Evolutionary conservation across 2,888 invertebrate species (phyloP).

Genomic region (Deroplatys truncata): DNA sequence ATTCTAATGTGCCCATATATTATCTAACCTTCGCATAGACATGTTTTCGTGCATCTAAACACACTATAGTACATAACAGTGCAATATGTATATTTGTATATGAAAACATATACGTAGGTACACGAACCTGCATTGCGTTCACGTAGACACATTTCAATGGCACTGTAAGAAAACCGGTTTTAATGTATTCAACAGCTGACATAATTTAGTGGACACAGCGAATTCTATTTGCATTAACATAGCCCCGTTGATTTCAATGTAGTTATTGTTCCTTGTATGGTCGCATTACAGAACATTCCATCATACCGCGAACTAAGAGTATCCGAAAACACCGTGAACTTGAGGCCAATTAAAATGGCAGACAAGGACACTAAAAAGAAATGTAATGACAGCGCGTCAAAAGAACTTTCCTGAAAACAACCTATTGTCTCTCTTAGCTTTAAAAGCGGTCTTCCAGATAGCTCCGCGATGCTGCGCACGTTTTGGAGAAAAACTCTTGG

Average conservation of each 20-base stretch:
- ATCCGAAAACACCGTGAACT: background rate
- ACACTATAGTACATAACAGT: background rate
- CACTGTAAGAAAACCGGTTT: background rate
- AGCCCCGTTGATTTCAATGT: background rate
- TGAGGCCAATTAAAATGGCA: background rate
- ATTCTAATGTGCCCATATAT: background rate
- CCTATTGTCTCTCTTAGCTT: background rate
- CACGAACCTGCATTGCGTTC: background rate
- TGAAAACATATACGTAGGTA: background rate
- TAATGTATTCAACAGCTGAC: background rate
- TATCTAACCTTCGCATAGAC: too few relatives aligned
- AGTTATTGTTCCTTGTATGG: background rate
- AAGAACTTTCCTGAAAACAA: background rate
- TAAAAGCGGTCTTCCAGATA: background rate
- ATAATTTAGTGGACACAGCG: background rate
- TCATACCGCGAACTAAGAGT: background rate
- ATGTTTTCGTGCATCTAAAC: background rate
- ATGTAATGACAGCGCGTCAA: background rate
- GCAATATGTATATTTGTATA: background rate
- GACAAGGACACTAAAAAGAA: background rate
- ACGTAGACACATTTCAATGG: background rate
- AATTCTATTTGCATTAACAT: conserved; percentile 10
- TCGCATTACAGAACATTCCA: background rate
- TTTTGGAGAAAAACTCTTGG: too few relatives aligned
- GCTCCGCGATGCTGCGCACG: background rate